Conservation (phyloP, 1,140 invertebrate genomes). For the Brachionus plicatilis region DNA sequence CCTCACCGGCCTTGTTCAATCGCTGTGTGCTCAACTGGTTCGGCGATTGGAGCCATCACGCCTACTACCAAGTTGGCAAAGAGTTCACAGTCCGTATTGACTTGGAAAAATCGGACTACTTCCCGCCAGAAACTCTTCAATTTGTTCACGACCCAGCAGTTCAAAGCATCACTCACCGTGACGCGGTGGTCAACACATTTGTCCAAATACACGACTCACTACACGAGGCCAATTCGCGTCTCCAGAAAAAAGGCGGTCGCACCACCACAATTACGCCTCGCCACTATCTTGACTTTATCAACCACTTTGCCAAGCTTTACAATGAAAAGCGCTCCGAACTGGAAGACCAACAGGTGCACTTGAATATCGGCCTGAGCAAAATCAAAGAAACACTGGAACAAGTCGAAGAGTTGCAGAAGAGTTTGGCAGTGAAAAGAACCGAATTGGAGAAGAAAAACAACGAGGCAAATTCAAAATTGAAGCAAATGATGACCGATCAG, state of each 20-base stretch:
- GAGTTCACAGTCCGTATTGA: constrained; percentile 62
- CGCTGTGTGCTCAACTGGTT: constrained; percentile 99
- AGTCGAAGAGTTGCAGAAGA: constrained; percentile 98
- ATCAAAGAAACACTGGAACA: constrained; percentile 99
- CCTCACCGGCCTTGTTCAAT: constrained; percentile 97
- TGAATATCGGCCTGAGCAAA: constrained; percentile 96
- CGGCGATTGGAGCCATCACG: constrained; percentile 97
- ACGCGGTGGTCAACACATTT: constrained; percentile 93
- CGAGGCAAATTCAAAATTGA: constrained; percentile 92
- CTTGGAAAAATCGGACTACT: constrained; percentile 33
- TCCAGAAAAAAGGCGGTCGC: constrained; percentile 81
- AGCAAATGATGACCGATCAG: constrained; percentile 97
- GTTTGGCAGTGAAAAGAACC: constrained; percentile 81
- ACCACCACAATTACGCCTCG: constrained; percentile 95
- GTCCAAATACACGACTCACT: constrained; percentile 91
- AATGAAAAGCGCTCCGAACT: constrained; percentile 94
- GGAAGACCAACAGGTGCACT: constrained; percentile 95
- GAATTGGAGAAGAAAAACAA: constrained; percentile 98
- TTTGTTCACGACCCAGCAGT: not conserved
- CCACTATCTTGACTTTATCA: constrained; percentile 99
- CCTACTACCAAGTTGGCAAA: constrained; percentile 78
- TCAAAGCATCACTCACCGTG: constrained; percentile 64
- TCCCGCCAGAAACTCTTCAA: not conserved
- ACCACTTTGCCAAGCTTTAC: constrained; percentile 87
- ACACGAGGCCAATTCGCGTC: constrained; percentile 80